Evolutionary conservation across 1,140 invertebrate species (phyloP).

Genomic region (Micrasema minimum): DNA sequence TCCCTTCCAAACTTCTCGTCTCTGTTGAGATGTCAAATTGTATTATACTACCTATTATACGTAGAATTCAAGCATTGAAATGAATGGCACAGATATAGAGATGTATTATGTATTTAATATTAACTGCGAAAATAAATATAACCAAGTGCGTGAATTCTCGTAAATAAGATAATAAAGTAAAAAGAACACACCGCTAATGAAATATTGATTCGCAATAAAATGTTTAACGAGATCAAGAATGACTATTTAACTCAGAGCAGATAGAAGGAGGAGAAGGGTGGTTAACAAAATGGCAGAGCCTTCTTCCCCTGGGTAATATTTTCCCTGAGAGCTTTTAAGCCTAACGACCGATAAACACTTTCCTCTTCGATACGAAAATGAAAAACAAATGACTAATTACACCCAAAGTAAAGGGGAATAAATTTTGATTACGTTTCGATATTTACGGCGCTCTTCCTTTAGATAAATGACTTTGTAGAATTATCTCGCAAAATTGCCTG

Average conservation of each 20-base stretch:
- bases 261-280: no score
- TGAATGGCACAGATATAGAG: no score
- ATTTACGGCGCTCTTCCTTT: slow-evolving; percentile 17
- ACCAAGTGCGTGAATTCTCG: no score
- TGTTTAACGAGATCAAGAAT: slow-evolving; percentile 13
- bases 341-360: slow-evolving; percentile 39
- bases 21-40: no score
- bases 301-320: slow-evolving; percentile 6
- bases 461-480: slow-evolving; percentile 10
- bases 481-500: slow-evolving; percentile 16
- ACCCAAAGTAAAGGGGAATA: slow-evolving; percentile 18
- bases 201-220: slow-evolving; percentile 8
- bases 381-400: slow-evolving; percentile 43
- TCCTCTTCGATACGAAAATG: slow-evolving; percentile 16
- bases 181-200: slow-evolving; percentile 6
- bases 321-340: not conserved
- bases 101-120: no score
- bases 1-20: no score
- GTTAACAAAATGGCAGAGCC: not conserved
- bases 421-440: slow-evolving; percentile 42
- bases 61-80: no score
- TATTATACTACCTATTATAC: no score
- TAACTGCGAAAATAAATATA: no score
- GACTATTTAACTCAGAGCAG: slow-evolving; percentile 2
- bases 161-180: not conserved